Evolutionary conservation across 2,113 vertebrate species (phyloP), one percentile per base, ranked within the genome.

Genomic region (Pedionomus torquatus): DNA sequence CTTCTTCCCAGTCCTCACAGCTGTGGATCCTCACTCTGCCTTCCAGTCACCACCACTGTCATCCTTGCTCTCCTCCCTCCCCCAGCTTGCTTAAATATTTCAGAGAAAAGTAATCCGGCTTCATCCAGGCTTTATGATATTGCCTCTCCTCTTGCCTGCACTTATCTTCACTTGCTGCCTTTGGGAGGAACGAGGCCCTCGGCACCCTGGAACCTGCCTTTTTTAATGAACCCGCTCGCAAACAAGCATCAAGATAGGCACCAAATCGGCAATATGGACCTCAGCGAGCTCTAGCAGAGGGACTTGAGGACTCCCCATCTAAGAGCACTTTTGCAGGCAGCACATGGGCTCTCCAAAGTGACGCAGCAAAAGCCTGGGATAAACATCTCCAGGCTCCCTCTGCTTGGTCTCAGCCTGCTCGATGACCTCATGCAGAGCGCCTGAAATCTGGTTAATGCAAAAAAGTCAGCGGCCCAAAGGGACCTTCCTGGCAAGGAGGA

Each of bases 11-110:
- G 49, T 83, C 58, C 72, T 88, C 91, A 79, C 98, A 98, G 97
- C 97, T 98, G 98, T 94, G 89, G 81, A 96, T 90, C 96, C 82
- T 95, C 83, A 94, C 91, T 92, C 84, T 39, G 72, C 18, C 71
- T 90, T 69, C 95, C 75, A 58, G 84, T 91, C 46, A 23, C 77
- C 51, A 79, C 49, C 17, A 8, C 55, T 78, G 83, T 51, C 9
- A 0, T 84, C 81, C 88, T n/a, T 0, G 0, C 61, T 91, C 75
- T 93, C 63, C 63, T 93, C 66, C 89, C 91, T 95, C 89, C 91
- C 80, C 41, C 0, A 16, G 71, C 68, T 97, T 78, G 16, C 93
- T 76, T 71, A 91, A 97, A 95, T 79, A 82, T 91, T 96, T 94
- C 90, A 95, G 79, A 94, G 80, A 83, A 94, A 96, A 96, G 52